These are phyloP conservation scores for Platorchestia sp. DNA, from an alignment of 1,140 invertebrate genomes.

Conservation along the genomic window DNA sequence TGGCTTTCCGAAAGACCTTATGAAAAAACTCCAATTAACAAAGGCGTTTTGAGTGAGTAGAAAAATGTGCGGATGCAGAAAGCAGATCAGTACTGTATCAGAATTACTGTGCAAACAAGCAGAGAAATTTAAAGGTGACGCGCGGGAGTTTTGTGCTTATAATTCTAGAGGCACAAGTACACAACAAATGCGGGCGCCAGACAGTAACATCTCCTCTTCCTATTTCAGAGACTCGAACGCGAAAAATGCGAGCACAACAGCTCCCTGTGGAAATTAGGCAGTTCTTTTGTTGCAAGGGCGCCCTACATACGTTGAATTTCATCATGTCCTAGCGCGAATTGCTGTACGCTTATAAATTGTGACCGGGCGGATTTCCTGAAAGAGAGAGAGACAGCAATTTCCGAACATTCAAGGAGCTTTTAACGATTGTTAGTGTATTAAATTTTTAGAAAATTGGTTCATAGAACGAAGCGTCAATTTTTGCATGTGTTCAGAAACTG, in stretches of 20 bases:
- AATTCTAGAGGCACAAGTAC: background rate
- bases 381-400: background rate
- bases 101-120: background rate
- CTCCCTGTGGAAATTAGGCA: conserved; percentile 13
- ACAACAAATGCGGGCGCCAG: background rate
- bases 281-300: background rate
- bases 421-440: too few species aligned
- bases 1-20: background rate
- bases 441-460: too few species aligned
- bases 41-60: too few species aligned
- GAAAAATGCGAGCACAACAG: background rate
- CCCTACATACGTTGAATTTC: background rate
- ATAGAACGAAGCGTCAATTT: too few species aligned
- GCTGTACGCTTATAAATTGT: background rate
- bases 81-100: background rate
- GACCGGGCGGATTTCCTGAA: background rate
- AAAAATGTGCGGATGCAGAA: background rate
- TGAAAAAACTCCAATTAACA: background rate
- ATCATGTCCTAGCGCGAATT: background rate
- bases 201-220: background rate
- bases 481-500: too few species aligned
- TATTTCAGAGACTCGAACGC: background rate
- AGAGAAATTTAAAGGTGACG: background rate
- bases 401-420: background rate
- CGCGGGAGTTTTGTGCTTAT: background rate